Evolutionary conservation across 2,888 invertebrate species (phyloP).

Genomic region (Kuschelorhynchus macadamiae): DNA sequence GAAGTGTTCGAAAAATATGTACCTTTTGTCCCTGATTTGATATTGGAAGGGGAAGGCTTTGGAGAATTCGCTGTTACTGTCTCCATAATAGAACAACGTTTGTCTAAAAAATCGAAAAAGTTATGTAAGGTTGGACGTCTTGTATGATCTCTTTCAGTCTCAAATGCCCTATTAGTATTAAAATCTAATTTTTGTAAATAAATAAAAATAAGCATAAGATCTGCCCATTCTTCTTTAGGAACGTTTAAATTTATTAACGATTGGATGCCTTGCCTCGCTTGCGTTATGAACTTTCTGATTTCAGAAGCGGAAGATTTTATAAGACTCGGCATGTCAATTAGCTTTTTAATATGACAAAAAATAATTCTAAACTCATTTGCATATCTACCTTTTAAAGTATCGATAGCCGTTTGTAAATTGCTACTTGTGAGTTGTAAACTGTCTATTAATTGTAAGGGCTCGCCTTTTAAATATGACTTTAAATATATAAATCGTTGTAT

Average conservation of each 20-base stretch:
- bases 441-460: not conserved
- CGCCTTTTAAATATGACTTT: slow-evolving; percentile 2
- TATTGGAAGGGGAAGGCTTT: not conserved
- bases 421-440: not conserved
- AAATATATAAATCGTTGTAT: slow-evolving; percentile 7
- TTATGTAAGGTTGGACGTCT: not conserved
- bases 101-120: not conserved
- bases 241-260: slow-evolving; percentile 9
- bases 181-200: slow-evolving; percentile 10
- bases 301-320: not conserved
- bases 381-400: slow-evolving; percentile 1
- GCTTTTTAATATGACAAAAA: not conserved
- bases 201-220: slow-evolving; percentile 3
- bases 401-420: not conserved
- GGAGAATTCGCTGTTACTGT: not conserved
- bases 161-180: slow-evolving; percentile 5
- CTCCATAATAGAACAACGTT: slow-evolving; percentile 7
- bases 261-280: slow-evolving; percentile 12
- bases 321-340: not conserved
- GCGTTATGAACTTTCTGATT: slow-evolving; percentile 1
- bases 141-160: not conserved
- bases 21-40: not conserved
- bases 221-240: slow-evolving; percentile 5
- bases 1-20: not conserved
- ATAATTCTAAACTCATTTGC: slow-evolving; percentile 2